phyloP scores from a whole-genome alignment of 2,113 vertebrate genomes.

The Eubucco bourcierii region DNA sequence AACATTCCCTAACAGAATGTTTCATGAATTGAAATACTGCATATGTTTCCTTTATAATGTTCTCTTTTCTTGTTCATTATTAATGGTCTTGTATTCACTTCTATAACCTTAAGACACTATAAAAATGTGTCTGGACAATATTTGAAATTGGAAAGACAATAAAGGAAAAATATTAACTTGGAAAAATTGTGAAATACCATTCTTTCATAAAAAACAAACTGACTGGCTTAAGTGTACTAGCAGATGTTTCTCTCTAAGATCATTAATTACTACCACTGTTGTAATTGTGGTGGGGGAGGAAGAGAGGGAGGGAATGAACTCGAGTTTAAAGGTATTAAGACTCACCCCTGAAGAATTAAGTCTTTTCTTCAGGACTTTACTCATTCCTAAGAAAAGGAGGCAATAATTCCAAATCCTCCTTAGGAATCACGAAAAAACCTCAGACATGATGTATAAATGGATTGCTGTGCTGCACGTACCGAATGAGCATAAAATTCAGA shows the following conservation, averaged over 20 bases:
- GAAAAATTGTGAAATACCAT: slow-evolving; percentile 72
- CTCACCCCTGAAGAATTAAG: background rate
- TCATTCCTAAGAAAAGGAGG: background rate
- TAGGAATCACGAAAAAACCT: background rate
- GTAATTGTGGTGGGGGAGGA: slow-evolving; percentile 7
- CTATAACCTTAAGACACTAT: slow-evolving; percentile 64
- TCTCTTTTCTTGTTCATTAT: slow-evolving; percentile 60
- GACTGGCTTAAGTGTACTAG: slow-evolving; percentile 69
- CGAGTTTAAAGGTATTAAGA: slow-evolving; percentile 7
- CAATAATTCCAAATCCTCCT: background rate
- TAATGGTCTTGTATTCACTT: slow-evolving; percentile 62
- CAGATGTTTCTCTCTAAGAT: slow-evolving; percentile 67
- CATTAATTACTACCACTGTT: slow-evolving; percentile 70
- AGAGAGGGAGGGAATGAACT: background rate
- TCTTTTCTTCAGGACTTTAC: background rate
- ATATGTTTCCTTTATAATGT: slow-evolving; percentile 63
- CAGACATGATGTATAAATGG: background rate
- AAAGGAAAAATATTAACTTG: slow-evolving; percentile 70
- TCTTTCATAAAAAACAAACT: slow-evolving; percentile 69
- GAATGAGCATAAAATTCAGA: background rate
- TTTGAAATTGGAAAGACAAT: slow-evolving; percentile 73
- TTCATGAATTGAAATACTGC: slow-evolving; percentile 43
- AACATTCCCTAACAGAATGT: slow-evolving; percentile 18
- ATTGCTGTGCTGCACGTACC: background rate
- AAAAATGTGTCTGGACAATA: slow-evolving; percentile 68